A percentile compares a stretch with the other conserved stretches of the same genome.
phyloP scores from a whole-genome alignment of 2,888 invertebrate species.

The Chalcis sispes region DNA sequence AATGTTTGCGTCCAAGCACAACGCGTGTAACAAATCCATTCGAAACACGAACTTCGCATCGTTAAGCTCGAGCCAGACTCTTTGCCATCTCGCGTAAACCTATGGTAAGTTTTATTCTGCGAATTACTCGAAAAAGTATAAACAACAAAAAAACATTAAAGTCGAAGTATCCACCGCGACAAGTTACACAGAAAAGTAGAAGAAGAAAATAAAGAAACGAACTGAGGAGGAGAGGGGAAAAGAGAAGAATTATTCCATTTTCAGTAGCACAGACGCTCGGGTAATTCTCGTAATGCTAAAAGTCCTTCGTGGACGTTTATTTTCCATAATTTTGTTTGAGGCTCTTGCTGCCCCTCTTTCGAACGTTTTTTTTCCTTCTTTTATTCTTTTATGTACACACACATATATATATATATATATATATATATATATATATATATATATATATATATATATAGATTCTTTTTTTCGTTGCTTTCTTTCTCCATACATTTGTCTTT shows the following conservation, averaged over 20 bases:
- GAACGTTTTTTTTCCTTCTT: background rate
- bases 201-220: too few relatives aligned
- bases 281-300: background rate
- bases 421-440: too few relatives aligned
- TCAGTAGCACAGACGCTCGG: background rate
- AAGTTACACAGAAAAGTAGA: too few relatives aligned
- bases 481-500: background rate
- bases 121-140: too few relatives aligned
- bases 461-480: background rate
- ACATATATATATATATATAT: too few relatives aligned
- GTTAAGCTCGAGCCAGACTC: too few relatives aligned
- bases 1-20: too few relatives aligned
- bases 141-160: background rate
- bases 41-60: background rate
- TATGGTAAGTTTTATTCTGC: too few relatives aligned
- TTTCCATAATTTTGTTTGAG: conserved; percentile 12
- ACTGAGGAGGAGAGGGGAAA: too few relatives aligned
- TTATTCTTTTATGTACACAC: background rate
- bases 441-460: too few relatives aligned
- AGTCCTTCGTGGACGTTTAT: conserved; percentile 1
- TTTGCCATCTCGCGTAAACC: too few relatives aligned
- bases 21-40: background rate
- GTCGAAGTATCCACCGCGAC: background rate
- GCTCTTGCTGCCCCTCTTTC: background rate
- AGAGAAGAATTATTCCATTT: background rate